Conservation (phyloP, 2,113 vertebrate species). For the Ramphastos sulfuratus region DNA sequence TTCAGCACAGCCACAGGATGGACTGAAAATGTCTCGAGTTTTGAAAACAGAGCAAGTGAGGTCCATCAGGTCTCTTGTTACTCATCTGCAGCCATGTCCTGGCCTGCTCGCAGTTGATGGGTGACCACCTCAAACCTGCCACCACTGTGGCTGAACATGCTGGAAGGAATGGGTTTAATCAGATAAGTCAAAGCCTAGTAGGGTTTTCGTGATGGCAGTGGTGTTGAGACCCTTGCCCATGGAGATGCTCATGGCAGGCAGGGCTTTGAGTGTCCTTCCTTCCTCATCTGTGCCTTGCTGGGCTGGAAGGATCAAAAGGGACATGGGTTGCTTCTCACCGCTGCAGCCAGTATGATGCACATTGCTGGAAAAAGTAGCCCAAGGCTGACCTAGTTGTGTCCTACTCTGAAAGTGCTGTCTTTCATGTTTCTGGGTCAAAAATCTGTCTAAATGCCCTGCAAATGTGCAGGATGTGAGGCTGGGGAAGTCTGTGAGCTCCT, state of each 20-base stretch:
- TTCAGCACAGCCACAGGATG: background rate
- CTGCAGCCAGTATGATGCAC: accelerated
- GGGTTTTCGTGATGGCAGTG: background rate
- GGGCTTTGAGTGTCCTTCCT: background rate
- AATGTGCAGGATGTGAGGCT: background rate
- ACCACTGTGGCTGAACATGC: accelerated
- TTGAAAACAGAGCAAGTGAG: background rate
- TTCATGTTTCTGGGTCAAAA: background rate
- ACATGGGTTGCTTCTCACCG: accelerated
- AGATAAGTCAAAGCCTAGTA: background rate
- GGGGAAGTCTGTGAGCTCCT: background rate
- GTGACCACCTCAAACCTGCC: background rate
- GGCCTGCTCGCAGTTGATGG: accelerated
- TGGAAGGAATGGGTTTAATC: background rate
- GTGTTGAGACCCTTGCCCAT: background rate
- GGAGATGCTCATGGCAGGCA: background rate
- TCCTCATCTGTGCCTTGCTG: background rate
- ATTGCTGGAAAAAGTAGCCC: accelerated
- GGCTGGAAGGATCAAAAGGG: background rate
- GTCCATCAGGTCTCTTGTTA: background rate
- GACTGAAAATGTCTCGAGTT: background rate
- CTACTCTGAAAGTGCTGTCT: background rate
- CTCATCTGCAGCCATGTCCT: background rate
- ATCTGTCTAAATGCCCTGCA: background rate
- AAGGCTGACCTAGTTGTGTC: background rate